Percentiles rank a stretch among this genome's conserved stretches.
Conservation (phyloP, 2,888 invertebrate species). For the Leistus spinibarbis region DNA sequence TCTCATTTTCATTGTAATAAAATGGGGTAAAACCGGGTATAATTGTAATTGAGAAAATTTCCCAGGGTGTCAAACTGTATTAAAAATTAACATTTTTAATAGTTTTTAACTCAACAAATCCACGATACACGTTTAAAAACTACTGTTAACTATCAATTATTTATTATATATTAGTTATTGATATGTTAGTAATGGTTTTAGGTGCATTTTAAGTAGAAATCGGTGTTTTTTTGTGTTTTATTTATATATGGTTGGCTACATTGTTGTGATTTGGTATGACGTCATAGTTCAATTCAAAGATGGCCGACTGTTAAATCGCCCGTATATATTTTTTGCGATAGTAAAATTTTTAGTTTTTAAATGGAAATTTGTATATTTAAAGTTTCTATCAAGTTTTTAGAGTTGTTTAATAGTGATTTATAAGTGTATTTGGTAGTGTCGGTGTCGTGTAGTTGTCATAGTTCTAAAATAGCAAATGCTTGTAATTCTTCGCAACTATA, state of each 20-base stretch:
- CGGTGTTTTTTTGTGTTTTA: neutral
- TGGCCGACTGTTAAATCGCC: conserved; percentile 16
- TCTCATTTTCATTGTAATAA: conserved; percentile 8
- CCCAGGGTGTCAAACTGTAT: too few species aligned
- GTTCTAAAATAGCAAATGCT: neutral
- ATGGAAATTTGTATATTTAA: conserved; percentile 20
- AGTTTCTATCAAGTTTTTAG: neutral
- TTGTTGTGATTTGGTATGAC: neutral
- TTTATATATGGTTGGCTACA: neutral
- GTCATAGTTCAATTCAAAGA: conserved; percentile 17
- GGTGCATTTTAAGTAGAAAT: neutral
- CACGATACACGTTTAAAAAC: too few species aligned
- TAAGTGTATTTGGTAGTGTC: neutral
- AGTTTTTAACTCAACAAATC: too few species aligned
- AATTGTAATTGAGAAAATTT: too few species aligned
- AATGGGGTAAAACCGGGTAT: too few species aligned
- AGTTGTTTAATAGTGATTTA: neutral
- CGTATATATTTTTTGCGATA: conserved; percentile 17
- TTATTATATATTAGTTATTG: too few species aligned
- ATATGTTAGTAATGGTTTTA: too few species aligned
- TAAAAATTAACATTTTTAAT: too few species aligned
- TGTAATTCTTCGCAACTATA: neutral
- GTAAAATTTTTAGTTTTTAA: conserved; percentile 18
- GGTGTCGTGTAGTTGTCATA: neutral
- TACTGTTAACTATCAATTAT: too few species aligned